phyloP scores from a whole-genome alignment of 2,113 vertebrate genomes.

The Xenopus borealis region DNA sequence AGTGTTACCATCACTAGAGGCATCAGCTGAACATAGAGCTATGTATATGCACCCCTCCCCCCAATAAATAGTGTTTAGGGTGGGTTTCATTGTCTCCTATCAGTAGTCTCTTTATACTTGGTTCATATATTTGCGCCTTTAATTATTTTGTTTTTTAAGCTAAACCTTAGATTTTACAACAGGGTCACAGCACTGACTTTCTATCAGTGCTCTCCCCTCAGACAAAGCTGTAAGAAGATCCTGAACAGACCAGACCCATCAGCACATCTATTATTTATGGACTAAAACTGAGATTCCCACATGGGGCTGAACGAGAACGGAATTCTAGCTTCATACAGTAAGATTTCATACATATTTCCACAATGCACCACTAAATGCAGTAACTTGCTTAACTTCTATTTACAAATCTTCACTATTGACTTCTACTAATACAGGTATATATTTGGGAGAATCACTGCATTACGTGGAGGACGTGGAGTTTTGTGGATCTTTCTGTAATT shows the following conservation, averaged over 20 bases:
- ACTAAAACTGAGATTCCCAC: slow-evolving; percentile 21
- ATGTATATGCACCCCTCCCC: neutral
- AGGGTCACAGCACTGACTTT: slow-evolving; percentile 13
- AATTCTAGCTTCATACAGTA: neutral
- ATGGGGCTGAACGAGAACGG: neutral
- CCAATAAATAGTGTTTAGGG: neutral
- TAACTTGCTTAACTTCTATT: too few relatives aligned
- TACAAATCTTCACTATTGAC: too few relatives aligned
- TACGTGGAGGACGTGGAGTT: too few relatives aligned
- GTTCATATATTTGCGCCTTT: neutral
- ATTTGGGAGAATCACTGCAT: too few relatives aligned
- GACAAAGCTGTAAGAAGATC: slow-evolving; percentile 30
- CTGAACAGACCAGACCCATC: slow-evolving; percentile 9
- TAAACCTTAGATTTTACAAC: neutral
- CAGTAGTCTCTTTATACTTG: neutral
- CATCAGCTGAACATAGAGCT: neutral
- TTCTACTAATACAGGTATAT: too few relatives aligned
- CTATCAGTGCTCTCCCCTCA: slow-evolving; percentile 12
- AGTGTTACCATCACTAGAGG: too few relatives aligned
- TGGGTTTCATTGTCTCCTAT: neutral
- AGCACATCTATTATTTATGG: slow-evolving; percentile 30
- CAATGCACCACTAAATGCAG: neutral
- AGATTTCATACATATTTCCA: neutral
- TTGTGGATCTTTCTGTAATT: too few relatives aligned
- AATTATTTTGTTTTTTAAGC: neutral